These are phyloP conservation scores for Sipha flava DNA, from an alignment of 1,140 invertebrate species.

Conservation along the genomic window DNA sequence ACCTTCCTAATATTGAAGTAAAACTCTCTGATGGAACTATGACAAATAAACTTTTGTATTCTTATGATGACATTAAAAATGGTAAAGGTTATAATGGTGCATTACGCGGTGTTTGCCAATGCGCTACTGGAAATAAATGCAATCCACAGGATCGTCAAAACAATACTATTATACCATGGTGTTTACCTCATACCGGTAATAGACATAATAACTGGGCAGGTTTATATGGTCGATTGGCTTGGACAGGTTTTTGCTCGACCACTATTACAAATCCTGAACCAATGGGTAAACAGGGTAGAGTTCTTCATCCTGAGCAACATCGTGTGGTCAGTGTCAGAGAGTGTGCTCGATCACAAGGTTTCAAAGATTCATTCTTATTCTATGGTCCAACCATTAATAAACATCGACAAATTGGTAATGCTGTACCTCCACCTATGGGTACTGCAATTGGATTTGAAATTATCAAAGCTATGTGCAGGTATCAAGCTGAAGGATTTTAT, in stretches of 20 bases:
- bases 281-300: conserved; percentile 73
- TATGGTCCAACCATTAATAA: conserved; percentile 53
- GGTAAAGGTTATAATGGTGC: conserved; percentile 51
- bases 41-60: conserved; percentile 60
- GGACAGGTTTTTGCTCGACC: conserved; percentile 78
- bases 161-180: conserved; percentile 84
- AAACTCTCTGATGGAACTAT: conserved; percentile 59
- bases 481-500: too few species aligned
- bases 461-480: conserved; percentile 48
- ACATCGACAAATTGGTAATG: conserved; percentile 63
- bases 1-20: conserved; percentile 71
- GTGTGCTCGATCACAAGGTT: conserved; percentile 79
- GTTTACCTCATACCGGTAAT: conserved; percentile 78
- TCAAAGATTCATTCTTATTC: conserved; percentile 69
- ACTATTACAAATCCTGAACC: conserved; percentile 84
- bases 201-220: conserved; percentile 78
- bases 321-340: conserved; percentile 76
- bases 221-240: conserved; percentile 63
- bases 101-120: conserved; percentile 70
- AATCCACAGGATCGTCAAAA: conserved; percentile 58
- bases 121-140: conserved; percentile 57
- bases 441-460: conserved; percentile 67
- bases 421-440: conserved; percentile 74
- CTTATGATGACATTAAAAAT: conserved; percentile 61
- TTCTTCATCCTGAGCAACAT: conserved; percentile 72